A percentile compares a stretch with the other conserved stretches of the same genome.
phyloP scores from a whole-genome alignment of 2,113 vertebrate species.

The Protobothrops flavoviridis region DNA sequence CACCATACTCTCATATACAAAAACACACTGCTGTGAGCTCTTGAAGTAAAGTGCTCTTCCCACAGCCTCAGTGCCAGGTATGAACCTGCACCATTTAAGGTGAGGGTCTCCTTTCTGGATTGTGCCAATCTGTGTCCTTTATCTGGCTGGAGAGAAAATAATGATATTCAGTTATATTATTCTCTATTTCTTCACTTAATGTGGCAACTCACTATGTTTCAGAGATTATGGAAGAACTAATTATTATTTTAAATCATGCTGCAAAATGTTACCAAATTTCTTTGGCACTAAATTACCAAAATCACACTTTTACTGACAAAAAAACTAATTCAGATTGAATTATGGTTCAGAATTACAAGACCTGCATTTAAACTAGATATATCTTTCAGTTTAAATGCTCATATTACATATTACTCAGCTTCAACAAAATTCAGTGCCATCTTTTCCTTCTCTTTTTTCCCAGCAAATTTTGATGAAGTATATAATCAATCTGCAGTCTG shows the following conservation, averaged over 20 bases:
- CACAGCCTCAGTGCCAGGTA: background rate
- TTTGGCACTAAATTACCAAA: background rate
- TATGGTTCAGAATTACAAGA: background rate
- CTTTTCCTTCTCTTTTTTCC: background rate
- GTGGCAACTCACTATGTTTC: background rate
- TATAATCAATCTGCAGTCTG: too few species aligned
- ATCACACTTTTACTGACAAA: background rate
- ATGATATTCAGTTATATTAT: background rate
- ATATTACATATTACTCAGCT: background rate
- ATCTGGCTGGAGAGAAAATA: background rate
- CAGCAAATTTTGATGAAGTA: background rate
- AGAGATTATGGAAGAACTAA: background rate
- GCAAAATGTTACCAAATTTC: background rate
- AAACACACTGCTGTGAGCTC: background rate
- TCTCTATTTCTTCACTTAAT: background rate
- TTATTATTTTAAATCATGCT: background rate
- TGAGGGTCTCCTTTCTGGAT: background rate
- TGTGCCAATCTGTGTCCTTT: background rate
- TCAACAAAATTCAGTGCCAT: background rate
- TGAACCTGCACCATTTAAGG: background rate
- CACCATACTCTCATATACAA: background rate
- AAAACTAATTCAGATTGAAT: background rate
- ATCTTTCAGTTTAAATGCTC: background rate
- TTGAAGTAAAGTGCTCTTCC: background rate
- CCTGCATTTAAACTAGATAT: background rate